Base-by-base conservation (phyloP, 2,888 invertebrate species). In the Zeuzera pyrina region DNA sequence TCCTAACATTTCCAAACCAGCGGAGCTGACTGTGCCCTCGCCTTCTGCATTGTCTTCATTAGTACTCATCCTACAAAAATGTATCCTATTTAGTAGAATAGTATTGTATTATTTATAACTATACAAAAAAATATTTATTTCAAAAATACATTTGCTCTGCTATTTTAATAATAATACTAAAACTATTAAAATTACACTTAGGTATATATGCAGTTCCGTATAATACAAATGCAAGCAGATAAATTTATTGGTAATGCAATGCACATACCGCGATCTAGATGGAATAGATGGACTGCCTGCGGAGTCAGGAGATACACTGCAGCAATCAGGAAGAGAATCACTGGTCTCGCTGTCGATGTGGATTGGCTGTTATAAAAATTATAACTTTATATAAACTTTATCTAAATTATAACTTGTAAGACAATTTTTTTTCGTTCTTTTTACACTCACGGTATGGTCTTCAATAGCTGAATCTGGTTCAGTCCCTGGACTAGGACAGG, bases 1-100 rank as follows among this genome's bases (percentile, higher is more conserved):
- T 7, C 91, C 87, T 24, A 98, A 79, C 84, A 97, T 94, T 49
- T 97, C 95, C 53, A 92, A 74, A 33, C 91, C 90, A 30, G 89
- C 90, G 12, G 89, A 88, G 35, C 91, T 91, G 5, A 92, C 89
- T 1, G 74, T 45, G 21, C 64, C 58, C 12, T 70, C 69, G 12
- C 48, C 50, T 21, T 76, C 78, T 0, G 50, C 34, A 2, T 47
- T 41, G 6, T 64, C 64, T 22, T 66, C 67, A n/a, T 44, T 56
- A 10, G 45, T 36, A 12, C n/a, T n/a, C n/a, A n/a, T n/a, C n/a
- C n/a, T n/a, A n/a, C n/a, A n/a, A n/a, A n/a, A n/a, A n/a, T n/a
- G n/a, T n/a, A n/a, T n/a, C n/a, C n/a, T n/a, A n/a, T n/a, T n/a
- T n/a, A n/a, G n/a, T n/a, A n/a, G n/a, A n/a, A n/a, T n/a, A n/a